phyloP scores from a whole-genome alignment of 1,140 invertebrate species.

The Coenobita brevimanus region DNA sequence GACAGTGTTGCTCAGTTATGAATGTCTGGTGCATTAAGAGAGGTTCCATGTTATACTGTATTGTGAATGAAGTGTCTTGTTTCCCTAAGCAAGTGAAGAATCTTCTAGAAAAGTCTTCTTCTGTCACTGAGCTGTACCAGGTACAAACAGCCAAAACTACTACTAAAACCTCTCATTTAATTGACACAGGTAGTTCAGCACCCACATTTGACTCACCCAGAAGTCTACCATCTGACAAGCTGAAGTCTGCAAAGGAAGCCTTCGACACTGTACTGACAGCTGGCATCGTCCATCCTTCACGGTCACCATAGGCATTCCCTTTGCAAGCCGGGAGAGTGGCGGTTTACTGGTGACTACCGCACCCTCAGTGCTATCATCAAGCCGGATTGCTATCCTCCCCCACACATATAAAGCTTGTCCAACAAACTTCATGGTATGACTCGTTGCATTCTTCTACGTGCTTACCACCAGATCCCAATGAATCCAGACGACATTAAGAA shows the following conservation, averaged over 20 bases:
- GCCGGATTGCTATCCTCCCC: not conserved
- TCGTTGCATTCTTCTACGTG: not conserved
- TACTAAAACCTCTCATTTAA: constrained; percentile 2
- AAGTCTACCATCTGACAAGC: too few species aligned
- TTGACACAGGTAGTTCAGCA: not conserved
- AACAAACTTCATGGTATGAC: not conserved
- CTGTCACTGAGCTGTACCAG: not conserved
- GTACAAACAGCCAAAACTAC: not conserved
- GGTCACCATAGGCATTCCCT: not conserved
- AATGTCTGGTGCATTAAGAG: too few species aligned
- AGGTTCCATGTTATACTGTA: too few species aligned
- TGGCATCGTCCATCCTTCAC: not conserved
- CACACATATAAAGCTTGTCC: not conserved
- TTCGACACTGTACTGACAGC: not conserved
- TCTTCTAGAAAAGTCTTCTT: too few species aligned
- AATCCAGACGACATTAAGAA: not conserved
- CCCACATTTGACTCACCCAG: not conserved
- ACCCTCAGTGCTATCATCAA: not conserved
- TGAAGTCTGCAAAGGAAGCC: not conserved
- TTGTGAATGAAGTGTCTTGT: too few species aligned
- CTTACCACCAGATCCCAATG: not conserved
- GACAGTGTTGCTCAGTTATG: too few species aligned
- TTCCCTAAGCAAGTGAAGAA: too few species aligned
- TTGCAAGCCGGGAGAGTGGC: not conserved
- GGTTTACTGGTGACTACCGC: not conserved